Evolutionary conservation across 1,140 invertebrate species (phyloP).

Genomic region (Papilio polytes): DNA sequence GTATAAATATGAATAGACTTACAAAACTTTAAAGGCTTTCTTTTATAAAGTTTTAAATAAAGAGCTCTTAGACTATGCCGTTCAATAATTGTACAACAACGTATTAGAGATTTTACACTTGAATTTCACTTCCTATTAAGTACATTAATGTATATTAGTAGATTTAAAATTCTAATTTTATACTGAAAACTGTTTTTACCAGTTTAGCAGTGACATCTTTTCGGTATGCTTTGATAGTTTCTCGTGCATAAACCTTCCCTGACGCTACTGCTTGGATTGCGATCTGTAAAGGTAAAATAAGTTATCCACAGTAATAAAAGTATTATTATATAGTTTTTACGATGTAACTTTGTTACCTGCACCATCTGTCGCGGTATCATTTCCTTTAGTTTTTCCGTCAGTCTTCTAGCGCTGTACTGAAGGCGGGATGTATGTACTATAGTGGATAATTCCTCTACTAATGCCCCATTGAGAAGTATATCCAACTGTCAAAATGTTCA

Average conservation of each 20-base stretch:
- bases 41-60: no score
- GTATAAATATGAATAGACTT: no score
- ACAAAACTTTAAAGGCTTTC: no score
- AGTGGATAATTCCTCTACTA: slow-evolving; percentile 94
- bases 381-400: slow-evolving; percentile 91
- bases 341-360: slow-evolving; percentile 65
- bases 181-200: slow-evolving; percentile 84
- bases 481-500: slow-evolving; percentile 85
- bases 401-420: slow-evolving; percentile 86
- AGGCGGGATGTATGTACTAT: slow-evolving; percentile 92
- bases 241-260: slow-evolving; percentile 93
- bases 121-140: no score
- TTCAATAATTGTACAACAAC: no score
- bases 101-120: no score
- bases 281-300: slow-evolving; percentile 82
- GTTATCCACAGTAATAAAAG: background rate
- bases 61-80: no score
- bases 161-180: background rate
- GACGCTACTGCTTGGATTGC: slow-evolving; percentile 94
- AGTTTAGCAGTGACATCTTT: slow-evolving; percentile 98
- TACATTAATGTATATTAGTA: no score
- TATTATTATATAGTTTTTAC: background rate
- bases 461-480: slow-evolving; percentile 91
- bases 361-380: slow-evolving; percentile 95
- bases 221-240: slow-evolving; percentile 93